A percentile compares a stretch with the other conserved stretches of the same genome.
Conservation (phyloP, 2,797 vertebrate genomes). For the Chelon auratus region DNA sequence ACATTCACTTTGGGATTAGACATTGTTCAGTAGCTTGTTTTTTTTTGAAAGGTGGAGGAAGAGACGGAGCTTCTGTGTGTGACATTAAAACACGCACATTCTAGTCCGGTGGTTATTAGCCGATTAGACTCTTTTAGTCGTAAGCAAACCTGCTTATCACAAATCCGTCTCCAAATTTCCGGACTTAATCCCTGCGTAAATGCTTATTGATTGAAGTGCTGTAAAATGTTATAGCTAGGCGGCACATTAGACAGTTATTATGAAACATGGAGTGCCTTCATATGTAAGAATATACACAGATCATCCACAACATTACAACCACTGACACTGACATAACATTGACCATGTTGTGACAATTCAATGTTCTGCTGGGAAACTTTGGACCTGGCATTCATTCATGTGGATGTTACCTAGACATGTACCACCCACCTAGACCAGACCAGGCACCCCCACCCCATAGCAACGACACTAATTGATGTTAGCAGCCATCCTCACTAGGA, state of each 20-base stretch:
- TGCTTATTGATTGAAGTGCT: neutral
- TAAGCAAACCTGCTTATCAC: slow-evolving; percentile 10
- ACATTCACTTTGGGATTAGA: slow-evolving; percentile 85
- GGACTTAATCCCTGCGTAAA: neutral
- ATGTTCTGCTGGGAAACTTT: too few relatives aligned
- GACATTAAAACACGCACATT: slow-evolving; percentile 20
- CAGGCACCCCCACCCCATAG: too few relatives aligned
- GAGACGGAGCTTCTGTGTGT: slow-evolving; percentile 39
- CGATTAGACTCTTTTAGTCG: slow-evolving; percentile 9
- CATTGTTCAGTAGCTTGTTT: slow-evolving; percentile 86
- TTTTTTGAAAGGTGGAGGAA: slow-evolving; percentile 75
- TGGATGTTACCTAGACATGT: too few relatives aligned
- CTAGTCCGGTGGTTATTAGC: neutral
- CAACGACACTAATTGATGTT: too few relatives aligned
- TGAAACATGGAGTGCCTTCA: too few relatives aligned
- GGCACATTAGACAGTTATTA: neutral
- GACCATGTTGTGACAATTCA: too few relatives aligned
- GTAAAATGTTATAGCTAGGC: neutral
- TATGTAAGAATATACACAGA: too few relatives aligned
- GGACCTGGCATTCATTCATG: too few relatives aligned
- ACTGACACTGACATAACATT: too few relatives aligned
- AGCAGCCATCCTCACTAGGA: too few relatives aligned
- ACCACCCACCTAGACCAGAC: too few relatives aligned
- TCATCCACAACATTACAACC: too few relatives aligned
- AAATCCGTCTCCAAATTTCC: slow-evolving; percentile 4